phyloP scores from a whole-genome alignment of 1,140 invertebrate species.

The Papilio xuthus region DNA sequence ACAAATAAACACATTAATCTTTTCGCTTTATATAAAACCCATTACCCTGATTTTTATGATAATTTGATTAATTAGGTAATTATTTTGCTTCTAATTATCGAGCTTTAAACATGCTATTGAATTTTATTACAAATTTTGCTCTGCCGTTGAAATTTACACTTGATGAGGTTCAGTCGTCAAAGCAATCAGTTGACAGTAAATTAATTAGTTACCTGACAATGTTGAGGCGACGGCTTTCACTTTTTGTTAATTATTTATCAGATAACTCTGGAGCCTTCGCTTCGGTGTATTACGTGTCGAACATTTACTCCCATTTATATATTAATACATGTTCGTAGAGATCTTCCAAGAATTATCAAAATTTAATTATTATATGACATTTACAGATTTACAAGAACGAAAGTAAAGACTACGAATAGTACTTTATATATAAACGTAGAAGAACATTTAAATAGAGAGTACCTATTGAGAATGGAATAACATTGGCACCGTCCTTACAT shows the following conservation, averaged over 20 bases:
- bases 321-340: not conserved
- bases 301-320: not conserved
- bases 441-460: not conserved
- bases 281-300: not conserved
- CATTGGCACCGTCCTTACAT: not conserved
- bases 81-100: not conserved
- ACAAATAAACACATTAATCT: too few species aligned
- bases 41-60: not conserved
- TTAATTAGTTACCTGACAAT: conserved; percentile 39
- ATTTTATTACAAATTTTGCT: not conserved
- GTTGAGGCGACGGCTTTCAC: conserved; percentile 30
- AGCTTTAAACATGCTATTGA: not conserved
- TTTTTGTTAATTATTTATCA: conserved; percentile 35
- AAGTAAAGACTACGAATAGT: too few species aligned
- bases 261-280: conserved; percentile 11
- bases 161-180: conserved; percentile 28
- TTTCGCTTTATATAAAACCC: not conserved
- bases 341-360: not conserved
- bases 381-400: not conserved
- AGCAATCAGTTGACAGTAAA: conserved; percentile 34
- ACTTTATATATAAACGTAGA: not conserved
- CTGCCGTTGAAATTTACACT: conserved; percentile 31
- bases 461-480: not conserved
- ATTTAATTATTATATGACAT: not conserved
- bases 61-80: conserved; percentile 9